These are phyloP conservation scores for Rhynchomys soricoides DNA, from an alignment of 2,113 vertebrate genomes.

Conservation along the genomic window DNA sequence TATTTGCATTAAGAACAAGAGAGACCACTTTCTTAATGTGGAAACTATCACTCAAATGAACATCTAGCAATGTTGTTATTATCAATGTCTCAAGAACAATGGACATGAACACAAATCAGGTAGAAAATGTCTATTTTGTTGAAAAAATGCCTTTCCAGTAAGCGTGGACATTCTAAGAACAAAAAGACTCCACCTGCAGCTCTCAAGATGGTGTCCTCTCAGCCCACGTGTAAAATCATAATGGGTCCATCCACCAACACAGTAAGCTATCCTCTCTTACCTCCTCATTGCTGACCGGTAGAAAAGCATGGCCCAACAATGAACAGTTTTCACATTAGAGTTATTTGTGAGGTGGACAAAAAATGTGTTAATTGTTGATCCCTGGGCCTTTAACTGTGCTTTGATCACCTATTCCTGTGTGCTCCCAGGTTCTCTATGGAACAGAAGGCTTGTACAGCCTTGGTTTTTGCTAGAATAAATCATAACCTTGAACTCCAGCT, in stretches of 20 bases:
- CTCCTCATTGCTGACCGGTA: neutral
- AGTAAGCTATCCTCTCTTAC: neutral
- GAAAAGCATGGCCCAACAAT: neutral
- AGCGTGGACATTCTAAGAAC: neutral
- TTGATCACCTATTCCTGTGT: neutral
- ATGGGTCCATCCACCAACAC: neutral
- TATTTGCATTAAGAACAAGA: conserved; percentile 8
- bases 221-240: neutral
- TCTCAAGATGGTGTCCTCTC: neutral
- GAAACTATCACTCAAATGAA: neutral
- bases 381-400: neutral
- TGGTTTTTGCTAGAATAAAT: neutral
- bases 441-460: neutral
- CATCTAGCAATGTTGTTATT: neutral
- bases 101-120: neutral
- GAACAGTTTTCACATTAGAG: neutral
- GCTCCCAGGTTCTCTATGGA: neutral
- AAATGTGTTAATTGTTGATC: neutral
- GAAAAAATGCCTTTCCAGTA: neutral
- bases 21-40: neutral
- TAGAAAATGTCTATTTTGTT: neutral
- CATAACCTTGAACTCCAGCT: neutral
- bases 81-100: neutral
- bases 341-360: neutral
- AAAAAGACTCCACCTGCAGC: neutral